phyloP scores from a whole-genome alignment of 1,140 invertebrate species.

The Bombus confusus region DNA sequence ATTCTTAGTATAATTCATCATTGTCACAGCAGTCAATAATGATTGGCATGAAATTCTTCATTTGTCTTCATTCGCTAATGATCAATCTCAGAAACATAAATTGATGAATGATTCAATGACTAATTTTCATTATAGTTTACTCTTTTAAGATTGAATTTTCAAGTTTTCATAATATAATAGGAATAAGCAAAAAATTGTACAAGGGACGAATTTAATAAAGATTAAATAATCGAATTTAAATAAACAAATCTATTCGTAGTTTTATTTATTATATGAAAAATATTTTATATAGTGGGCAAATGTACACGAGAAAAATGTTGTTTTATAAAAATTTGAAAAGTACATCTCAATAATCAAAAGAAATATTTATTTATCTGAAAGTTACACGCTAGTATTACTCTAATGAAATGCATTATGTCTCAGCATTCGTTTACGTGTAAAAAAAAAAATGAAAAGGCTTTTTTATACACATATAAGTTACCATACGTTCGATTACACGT shows the following conservation, averaged over 20 bases:
- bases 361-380: slow-evolving; percentile 40
- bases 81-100: neutral
- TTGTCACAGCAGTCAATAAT: neutral
- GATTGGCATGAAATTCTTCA: neutral
- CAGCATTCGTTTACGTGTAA: slow-evolving; percentile 9
- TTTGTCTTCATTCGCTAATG: neutral
- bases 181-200: neutral
- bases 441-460: slow-evolving; percentile 15
- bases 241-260: neutral
- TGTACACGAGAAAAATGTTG: neutral
- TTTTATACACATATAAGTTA: slow-evolving; percentile 27
- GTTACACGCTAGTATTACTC: slow-evolving; percentile 22
- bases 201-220: neutral
- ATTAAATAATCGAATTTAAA: neutral
- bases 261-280: slow-evolving; percentile 5
- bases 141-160: neutral
- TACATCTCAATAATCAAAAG: slow-evolving; percentile 19
- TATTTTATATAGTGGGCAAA: slow-evolving; percentile 6
- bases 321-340: slow-evolving; percentile 3
- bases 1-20: neutral
- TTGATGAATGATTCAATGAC: neutral
- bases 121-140: neutral
- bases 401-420: slow-evolving; percentile 27
- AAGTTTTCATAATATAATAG: neutral
- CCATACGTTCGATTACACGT: slow-evolving; percentile 2